Base-by-base conservation (phyloP, 2,888 invertebrate species). In the Heliothis peltigera region DNA sequence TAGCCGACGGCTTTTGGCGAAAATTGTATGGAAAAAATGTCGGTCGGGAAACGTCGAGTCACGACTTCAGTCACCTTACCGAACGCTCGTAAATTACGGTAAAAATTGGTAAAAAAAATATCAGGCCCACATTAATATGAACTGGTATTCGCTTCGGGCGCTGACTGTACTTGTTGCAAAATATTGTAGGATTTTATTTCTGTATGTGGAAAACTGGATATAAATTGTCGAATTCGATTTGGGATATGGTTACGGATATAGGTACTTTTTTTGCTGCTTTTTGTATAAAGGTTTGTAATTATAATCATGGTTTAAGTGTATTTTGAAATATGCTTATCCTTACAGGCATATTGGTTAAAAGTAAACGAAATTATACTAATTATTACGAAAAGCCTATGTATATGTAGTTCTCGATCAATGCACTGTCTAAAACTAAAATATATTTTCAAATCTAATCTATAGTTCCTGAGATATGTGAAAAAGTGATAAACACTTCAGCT, bases 1-100 rank as follows among this genome's bases (percentile, higher is more conserved):
- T 61, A 67, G 63, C 70, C 56, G 62, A 69, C 76, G 75, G 78
- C 77, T 81, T 77, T 74, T 56, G 69, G 67, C 54, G 78, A 77
- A 80, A 83, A 86, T 83, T 83, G 74, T 80, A 83, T 80, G 84
- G 77, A 81, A 82, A 83, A 83, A 76, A 73, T 75, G 47, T 71
- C 35, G 49, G 51, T 39, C 74, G 76, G 71, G 77, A 82, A 84
- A 77, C 70, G 75, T 69, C 80, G 74, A 82, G 82, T 87, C 87
- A 86, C 80, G 84, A 73, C 77, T 69, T 56, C 62, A 62, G 60
- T 58, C 69, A 71, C 58, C 79, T 70, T 70, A 55, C 54, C 18
- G 54, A 78, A 58, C 70, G 52, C 52, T 58, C 77, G 79, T 79
- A 84, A 86, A 87, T 87, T 87, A 84, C 81, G 70, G 72, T 70